Percentiles rank a stretch among this genome's conserved stretches.
These are phyloP conservation scores for Agrilus planipennis DNA, from an alignment of 1,140 invertebrate species.

Conservation along the genomic window DNA sequence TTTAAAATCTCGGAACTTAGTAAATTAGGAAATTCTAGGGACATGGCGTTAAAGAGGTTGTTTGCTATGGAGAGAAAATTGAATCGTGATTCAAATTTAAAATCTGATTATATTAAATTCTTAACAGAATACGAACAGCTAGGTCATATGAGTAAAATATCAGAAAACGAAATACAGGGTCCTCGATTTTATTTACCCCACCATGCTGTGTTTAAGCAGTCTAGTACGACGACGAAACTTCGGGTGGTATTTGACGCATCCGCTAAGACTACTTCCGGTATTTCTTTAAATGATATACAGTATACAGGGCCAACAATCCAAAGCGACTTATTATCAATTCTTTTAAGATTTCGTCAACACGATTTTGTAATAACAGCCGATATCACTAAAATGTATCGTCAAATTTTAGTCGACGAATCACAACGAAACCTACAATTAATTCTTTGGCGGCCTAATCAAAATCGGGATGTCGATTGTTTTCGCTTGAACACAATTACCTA, in stretches of 20 bases:
- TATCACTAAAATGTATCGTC: slow-evolving; percentile 32
- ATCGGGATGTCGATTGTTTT: too few relatives aligned
- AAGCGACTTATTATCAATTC: slow-evolving; percentile 25
- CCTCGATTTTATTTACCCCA: slow-evolving; percentile 29
- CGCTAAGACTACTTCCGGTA: slow-evolving; percentile 1
- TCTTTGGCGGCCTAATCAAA: slow-evolving; percentile 13
- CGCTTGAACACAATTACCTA: too few relatives aligned
- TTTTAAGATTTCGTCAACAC: slow-evolving; percentile 29
- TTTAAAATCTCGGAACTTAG: slow-evolving; percentile 4
- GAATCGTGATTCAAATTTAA: slow-evolving; percentile 12
- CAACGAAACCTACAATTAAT: slow-evolving; percentile 6
- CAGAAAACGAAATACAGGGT: background rate
- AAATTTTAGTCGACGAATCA: slow-evolving; percentile 27
- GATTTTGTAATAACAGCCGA: too few relatives aligned
- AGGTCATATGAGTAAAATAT: slow-evolving; percentile 18
- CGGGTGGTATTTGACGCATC: slow-evolving; percentile 14
- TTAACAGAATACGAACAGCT: slow-evolving; percentile 14
- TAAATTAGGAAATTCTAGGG: slow-evolving; percentile 7
- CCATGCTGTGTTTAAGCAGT: slow-evolving; percentile 28
- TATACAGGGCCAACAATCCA: slow-evolving; percentile 26
- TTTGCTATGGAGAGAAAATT: slow-evolving; percentile 18
- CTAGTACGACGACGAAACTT: slow-evolving; percentile 13
- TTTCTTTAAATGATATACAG: slow-evolving; percentile 11
- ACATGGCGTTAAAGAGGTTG: slow-evolving; percentile 9
- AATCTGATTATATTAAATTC: slow-evolving; percentile 19